Evolutionary conservation across 2,113 vertebrate genomes (phyloP), one percentile per base, ranked within the genome.

Genomic region (Orcinus orca): DNA sequence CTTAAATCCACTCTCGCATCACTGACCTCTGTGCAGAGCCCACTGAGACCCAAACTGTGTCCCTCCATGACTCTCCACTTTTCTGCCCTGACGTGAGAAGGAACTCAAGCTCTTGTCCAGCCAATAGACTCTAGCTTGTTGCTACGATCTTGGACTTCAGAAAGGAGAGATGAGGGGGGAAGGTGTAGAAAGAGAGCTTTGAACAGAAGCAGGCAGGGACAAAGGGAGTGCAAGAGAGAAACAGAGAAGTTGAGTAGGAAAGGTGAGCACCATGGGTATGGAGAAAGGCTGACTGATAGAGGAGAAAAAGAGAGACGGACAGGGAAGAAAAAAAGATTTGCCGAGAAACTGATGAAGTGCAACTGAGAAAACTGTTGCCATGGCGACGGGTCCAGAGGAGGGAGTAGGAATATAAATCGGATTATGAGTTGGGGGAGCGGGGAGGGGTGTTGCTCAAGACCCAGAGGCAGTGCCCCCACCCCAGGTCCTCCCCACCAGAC

Each of bases 301-400:
- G 47, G 58, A 88, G 80, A 29, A 92, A 80, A 31, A 41, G n/a
- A 65, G 71, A 96, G 71, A 85, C 0, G 67, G 65, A 79, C 44
- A 76, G 44, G 41, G 33, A 65, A 95, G 83, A 63, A 71, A 90
- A 96, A 94, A 95, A 95, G 97, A 93, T 96, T 98, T 97, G 97
- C 97, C 2, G 33, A 96, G 95, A 97, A 98, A 97, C 98, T 97
- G 98, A 97, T 97, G 97, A 98, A 98, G 98, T 98, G 98, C 98
- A 98, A 98, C 99, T 98, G 98, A 99, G 98, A 99, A 98, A 98
- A 98, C 97, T 99, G 99, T 99, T 99, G 99, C 99, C 99, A 99
- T 99, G 99, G 99, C 99, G 99, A 99, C 95, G 97, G 98, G 99
- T 99, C 98, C 99, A 98, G 99, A 98, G 98, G 98, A 98, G 98